Conservation (phyloP, 23 tunicate genomes). For the Halocynthia aurantium region DNA sequence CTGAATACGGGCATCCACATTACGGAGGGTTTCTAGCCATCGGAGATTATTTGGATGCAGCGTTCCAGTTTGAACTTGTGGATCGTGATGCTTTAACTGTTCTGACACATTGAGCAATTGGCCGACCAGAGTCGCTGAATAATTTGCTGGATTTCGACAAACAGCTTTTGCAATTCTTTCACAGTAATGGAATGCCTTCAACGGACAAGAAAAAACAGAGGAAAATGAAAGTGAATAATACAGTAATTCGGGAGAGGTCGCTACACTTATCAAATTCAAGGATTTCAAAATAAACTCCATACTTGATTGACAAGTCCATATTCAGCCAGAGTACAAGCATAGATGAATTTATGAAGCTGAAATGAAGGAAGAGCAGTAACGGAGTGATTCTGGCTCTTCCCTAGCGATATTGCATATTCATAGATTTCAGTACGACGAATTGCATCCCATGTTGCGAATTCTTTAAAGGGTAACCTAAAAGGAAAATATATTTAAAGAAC, state of each 20-base stretch:
- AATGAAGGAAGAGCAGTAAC: conserved; percentile 36
- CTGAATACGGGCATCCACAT: conserved; percentile 31
- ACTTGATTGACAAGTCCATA: conserved; percentile 83
- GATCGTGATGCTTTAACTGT: conserved; percentile 58
- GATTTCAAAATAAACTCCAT: not conserved
- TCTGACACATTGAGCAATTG: conserved; percentile 52
- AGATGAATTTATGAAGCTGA: conserved; percentile 76
- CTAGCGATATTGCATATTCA: conserved; percentile 85
- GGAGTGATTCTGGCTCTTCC: not conserved
- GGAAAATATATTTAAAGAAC: not conserved
- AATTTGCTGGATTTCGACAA: conserved; percentile 36
- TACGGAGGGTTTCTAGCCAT: conserved; percentile 43
- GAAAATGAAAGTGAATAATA: not conserved
- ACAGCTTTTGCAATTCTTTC: conserved; percentile 68
- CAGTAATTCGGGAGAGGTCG: not conserved
- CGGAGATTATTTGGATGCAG: conserved; percentile 33
- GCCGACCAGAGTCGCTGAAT: conserved; percentile 50
- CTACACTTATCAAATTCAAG: not conserved
- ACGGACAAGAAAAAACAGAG: not conserved
- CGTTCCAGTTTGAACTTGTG: conserved; percentile 54
- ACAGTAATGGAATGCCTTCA: conserved; percentile 90
- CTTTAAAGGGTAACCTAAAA: conserved; percentile 54
- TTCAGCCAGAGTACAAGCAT: conserved; percentile 87
- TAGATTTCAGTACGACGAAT: conserved; percentile 81
- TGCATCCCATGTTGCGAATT: conserved; percentile 59